Conservation (phyloP, 2,888 invertebrate genomes). For the Serrognathus titanus region DNA sequence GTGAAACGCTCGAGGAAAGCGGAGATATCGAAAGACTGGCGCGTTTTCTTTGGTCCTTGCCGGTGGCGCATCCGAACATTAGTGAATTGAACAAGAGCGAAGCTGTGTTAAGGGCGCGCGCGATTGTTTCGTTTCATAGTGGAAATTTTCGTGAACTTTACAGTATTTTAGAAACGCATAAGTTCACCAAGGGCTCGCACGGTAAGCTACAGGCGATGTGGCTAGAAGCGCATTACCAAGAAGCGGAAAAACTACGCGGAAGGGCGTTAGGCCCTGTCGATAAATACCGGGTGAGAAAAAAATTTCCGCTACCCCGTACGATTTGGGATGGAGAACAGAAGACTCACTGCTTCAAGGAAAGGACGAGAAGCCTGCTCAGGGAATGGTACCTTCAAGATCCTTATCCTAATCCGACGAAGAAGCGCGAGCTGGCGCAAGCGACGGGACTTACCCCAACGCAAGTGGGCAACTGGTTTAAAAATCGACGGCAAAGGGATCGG, state of each 20-base stretch:
- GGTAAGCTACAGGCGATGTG: conserved; percentile 88
- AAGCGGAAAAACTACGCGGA: conserved; percentile 86
- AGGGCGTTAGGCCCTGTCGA: conserved; percentile 91
- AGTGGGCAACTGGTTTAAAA: conserved; percentile 93
- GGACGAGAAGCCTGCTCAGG: conserved; percentile 88
- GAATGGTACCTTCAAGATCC: conserved; percentile 99
- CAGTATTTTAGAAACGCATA: conserved; percentile 83
- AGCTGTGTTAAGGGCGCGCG: conserved; percentile 80
- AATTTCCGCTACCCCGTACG: conserved; percentile 86
- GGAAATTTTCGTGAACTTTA: conserved; percentile 88
- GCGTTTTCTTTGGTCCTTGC: conserved; percentile 85
- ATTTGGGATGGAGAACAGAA: conserved; percentile 97
- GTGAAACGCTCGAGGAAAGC: conserved; percentile 94
- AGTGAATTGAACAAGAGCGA: conserved; percentile 81
- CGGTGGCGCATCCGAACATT: conserved; percentile 85
- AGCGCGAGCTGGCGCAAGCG: conserved; percentile 83
- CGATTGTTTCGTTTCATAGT: conserved; percentile 86
- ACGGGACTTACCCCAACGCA: conserved; percentile 91
- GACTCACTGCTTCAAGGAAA: conserved; percentile 94
- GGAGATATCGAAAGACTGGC: conserved; percentile 87
- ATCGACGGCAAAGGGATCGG: conserved; percentile 80
- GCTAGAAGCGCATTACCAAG: conserved; percentile 91
- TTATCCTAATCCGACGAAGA: conserved; percentile 93
- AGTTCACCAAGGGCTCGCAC: conserved; percentile 86
- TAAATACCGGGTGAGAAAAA: conserved; percentile 89